Percentiles rank a stretch among this genome's conserved stretches.
These are phyloP conservation scores for Mesorhabditis belari DNA, from an alignment of 2,888 invertebrate genomes.

Conservation along the genomic window DNA sequence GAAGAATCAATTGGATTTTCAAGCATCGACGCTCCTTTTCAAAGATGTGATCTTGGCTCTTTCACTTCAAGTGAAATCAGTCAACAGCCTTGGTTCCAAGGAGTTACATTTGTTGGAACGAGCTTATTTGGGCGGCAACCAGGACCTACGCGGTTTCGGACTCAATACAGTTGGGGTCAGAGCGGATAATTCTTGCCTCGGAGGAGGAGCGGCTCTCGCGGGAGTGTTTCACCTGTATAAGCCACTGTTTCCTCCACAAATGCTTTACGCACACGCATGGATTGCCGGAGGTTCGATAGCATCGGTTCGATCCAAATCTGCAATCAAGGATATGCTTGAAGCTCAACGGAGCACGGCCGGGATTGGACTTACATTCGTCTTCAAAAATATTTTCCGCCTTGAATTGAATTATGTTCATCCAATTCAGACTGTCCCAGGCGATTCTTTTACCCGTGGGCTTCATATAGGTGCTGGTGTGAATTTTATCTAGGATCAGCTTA, in stretches of 20 bases:
- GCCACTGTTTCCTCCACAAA: conserved; percentile 65
- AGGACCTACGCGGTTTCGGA: conserved; percentile 78
- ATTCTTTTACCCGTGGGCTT: conserved; percentile 37
- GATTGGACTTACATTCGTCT: conserved; percentile 73
- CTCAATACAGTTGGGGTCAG: conserved; percentile 57
- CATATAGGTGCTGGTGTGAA: conserved; percentile 47
- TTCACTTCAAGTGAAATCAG: conserved; percentile 5
- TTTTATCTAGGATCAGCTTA: conserved; percentile 46
- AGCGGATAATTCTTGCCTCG: conserved; percentile 62
- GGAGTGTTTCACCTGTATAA: conserved; percentile 78
- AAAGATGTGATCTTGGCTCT: neutral
- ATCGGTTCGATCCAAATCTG: conserved; percentile 33
- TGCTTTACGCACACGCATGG: conserved; percentile 82
- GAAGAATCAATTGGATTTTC: conserved; percentile 69
- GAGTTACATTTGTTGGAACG: conserved; percentile 54
- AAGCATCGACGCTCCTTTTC: conserved; percentile 18
- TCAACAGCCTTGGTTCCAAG: conserved; percentile 30
- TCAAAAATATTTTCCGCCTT: conserved; percentile 62
- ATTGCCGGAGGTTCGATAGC: conserved; percentile 61
- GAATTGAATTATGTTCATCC: conserved; percentile 92
- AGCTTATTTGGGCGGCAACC: conserved; percentile 82
- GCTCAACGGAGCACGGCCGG: conserved; percentile 69
- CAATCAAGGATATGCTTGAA: conserved; percentile 36
- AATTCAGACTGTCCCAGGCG: conserved; percentile 60
- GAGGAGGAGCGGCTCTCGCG: conserved; percentile 73